These are phyloP conservation scores for Ramphastos sulfuratus DNA, from an alignment of 2,113 vertebrate genomes.

Conservation along the genomic window DNA sequence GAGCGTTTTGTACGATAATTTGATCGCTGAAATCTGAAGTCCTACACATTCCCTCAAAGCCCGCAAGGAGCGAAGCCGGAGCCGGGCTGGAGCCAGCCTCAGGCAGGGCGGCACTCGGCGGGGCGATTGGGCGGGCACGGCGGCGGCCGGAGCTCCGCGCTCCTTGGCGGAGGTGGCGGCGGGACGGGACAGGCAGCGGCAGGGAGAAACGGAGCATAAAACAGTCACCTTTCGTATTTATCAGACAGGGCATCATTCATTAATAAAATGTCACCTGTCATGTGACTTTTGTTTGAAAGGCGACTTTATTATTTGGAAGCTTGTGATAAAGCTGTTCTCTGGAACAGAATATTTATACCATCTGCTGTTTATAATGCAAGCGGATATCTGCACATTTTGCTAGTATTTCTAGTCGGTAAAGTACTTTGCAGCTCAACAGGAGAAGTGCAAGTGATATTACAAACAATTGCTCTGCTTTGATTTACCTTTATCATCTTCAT, in stretches of 20 bases:
- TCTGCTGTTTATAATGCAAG: constrained; percentile 12
- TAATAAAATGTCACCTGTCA: constrained; percentile 7
- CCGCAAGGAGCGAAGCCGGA: neutral
- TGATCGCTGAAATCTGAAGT: neutral
- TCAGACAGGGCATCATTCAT: neutral
- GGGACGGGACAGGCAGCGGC: neutral
- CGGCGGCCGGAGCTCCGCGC: neutral
- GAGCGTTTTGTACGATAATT: neutral
- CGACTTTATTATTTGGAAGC: neutral
- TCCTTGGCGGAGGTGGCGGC: neutral
- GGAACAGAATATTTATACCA: neutral
- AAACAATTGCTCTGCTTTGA: constrained; percentile 48
- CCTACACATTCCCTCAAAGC: neutral
- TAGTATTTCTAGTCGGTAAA: neutral
- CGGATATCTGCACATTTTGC: constrained; percentile 53
- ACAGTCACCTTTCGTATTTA: neutral
- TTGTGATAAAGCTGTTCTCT: neutral
- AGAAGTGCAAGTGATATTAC: constrained; percentile 48
- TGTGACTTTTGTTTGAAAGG: constrained; percentile 41
- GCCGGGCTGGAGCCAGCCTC: neutral
- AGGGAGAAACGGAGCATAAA: neutral
- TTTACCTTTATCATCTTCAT: constrained; percentile 64
- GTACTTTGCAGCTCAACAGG: neutral
- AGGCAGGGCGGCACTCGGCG: neutral
- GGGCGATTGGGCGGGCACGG: neutral